Percentiles rank a stretch among this genome's conserved stretches.
Evolutionary conservation across 2,113 vertebrate species (phyloP).

Genomic region (Sylvia atricapilla): DNA sequence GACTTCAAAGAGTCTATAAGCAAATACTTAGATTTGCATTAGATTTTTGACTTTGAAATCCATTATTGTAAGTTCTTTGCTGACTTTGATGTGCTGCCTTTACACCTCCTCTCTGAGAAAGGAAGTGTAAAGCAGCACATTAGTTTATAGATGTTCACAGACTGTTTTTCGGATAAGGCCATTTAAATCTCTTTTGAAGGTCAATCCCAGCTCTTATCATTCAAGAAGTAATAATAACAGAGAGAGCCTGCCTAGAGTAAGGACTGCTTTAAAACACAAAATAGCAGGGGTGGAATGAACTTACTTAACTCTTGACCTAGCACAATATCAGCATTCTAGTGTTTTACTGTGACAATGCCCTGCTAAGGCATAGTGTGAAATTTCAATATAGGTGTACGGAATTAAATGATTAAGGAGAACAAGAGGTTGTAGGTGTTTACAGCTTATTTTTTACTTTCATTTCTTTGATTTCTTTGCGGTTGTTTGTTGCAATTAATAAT

Average conservation of each 20-base stretch:
- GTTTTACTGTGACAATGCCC: conserved; percentile 51
- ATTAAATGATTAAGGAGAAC: conserved; percentile 50
- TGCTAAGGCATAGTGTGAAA: conserved; percentile 18
- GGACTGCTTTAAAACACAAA: conserved; percentile 66
- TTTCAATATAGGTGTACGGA: conserved; percentile 43
- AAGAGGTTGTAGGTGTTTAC: conserved; percentile 47
- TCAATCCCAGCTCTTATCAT: conserved; percentile 69
- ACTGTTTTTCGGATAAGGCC: conserved; percentile 66
- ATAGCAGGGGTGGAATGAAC: conserved; percentile 57
- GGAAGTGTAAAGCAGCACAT: conserved; percentile 57
- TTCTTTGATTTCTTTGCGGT: background rate
- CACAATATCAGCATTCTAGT: conserved; percentile 55
- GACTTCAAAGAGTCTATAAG: conserved; percentile 75
- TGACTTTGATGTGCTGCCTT: conserved; percentile 77
- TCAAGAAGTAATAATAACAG: conserved; percentile 62
- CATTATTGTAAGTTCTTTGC: conserved; percentile 74
- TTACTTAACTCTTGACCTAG: conserved; percentile 61
- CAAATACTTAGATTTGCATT: conserved; percentile 83
- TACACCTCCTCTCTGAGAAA: conserved; percentile 54
- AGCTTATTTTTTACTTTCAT: background rate
- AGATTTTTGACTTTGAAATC: conserved; percentile 84
- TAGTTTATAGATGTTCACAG: conserved; percentile 64
- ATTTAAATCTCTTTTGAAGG: conserved; percentile 77
- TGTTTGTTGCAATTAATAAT: background rate
- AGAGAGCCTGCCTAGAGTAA: conserved; percentile 25